Evolutionary conservation across 2,888 invertebrate genomes (phyloP), one percentile per base, ranked within the genome.

Genomic region (Drosophila flavopinicola): DNA sequence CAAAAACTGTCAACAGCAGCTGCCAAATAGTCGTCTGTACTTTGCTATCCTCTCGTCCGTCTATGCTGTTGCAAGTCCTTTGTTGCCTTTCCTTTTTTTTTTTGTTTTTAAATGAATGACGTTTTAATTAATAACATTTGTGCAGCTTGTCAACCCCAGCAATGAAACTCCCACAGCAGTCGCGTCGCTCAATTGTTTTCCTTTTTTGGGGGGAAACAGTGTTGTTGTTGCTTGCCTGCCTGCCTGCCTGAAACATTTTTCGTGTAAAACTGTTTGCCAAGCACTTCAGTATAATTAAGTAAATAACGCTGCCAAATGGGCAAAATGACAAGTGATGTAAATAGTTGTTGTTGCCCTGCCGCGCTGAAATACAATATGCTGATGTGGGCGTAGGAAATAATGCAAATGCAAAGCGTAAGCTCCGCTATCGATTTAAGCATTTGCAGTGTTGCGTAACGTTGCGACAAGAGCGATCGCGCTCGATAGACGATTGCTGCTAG

Each of bases 51-150:
- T 39, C 32, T 39, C 32, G 48, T 39, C 35, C 29, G 48, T 39
- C 35, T 33, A 52, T 33, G 37, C 24, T 56, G 53, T 20, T 3
- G 30, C 11, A 35, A 54, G 78, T 85, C 78, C 79, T 82, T 67
- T 58, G 39, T 53, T 25, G 10, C 6, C 4, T 23, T 23, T 35
- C n/a, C 6, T n/a, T 32, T 1, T 23, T 25, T 10, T 23, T 53
- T 15, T 32, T n/a, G n/a, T 77, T 66, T 66, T 72, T 71, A 65
- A 82, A 71, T 86, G 79, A 88, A 89, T 88, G 88, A 90, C 89
- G 83, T 87, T 90, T 88, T 88, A 88, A 88, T 90, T 88, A 90
- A 90, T 90, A 90, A 87, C 88, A 83, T 86, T 86, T 88, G 79
- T 78, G 78, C 69, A 65, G 56, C 60, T 57, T 61, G 41, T 53